Percentiles rank a stretch among this genome's conserved stretches.
Evolutionary conservation across 2,888 invertebrate genomes (phyloP).

Genomic region (Morpho achilles): DNA sequence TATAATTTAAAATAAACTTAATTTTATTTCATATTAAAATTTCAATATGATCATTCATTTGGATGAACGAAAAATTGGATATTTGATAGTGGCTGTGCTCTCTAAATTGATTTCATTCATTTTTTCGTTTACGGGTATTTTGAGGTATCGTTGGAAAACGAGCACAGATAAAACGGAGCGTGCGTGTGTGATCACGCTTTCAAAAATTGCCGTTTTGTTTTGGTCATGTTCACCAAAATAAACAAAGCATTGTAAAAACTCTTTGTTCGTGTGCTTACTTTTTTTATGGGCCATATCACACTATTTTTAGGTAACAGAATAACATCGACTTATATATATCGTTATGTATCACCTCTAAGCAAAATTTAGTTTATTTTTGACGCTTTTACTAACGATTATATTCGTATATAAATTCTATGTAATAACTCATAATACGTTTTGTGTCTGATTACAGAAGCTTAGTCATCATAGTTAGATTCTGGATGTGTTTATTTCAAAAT

Average conservation of each 20-base stretch:
- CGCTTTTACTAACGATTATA: too few species aligned
- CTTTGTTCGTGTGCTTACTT: conserved; percentile 7
- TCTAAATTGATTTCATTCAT: conserved; percentile 12
- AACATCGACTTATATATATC: too few species aligned
- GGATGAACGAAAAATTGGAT: conserved; percentile 2
- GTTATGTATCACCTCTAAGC: too few species aligned
- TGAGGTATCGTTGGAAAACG: conserved; percentile 18
- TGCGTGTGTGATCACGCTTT: conserved; percentile 20
- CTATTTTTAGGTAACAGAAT: background rate
- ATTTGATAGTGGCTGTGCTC: conserved; percentile 4
- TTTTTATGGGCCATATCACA: conserved; percentile 3
- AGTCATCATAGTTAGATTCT: too few species aligned
- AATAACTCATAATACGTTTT: too few species aligned
- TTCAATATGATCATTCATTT: too few species aligned
- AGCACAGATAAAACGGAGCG: conserved; percentile 16
- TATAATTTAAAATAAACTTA: too few species aligned
- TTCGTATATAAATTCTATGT: too few species aligned
- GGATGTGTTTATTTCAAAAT: too few species aligned
- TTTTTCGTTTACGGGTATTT: conserved; percentile 17
- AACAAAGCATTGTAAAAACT: conserved; percentile 15
- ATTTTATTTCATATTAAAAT: conserved; percentile 1
- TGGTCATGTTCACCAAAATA: conserved; percentile 18
- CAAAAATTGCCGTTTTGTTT: conserved; percentile 22
- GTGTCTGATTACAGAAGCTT: too few species aligned
- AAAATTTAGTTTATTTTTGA: too few species aligned